Evolutionary conservation across 2,888 invertebrate genomes (phyloP).

Genomic region (Lydus trimaculatus): DNA sequence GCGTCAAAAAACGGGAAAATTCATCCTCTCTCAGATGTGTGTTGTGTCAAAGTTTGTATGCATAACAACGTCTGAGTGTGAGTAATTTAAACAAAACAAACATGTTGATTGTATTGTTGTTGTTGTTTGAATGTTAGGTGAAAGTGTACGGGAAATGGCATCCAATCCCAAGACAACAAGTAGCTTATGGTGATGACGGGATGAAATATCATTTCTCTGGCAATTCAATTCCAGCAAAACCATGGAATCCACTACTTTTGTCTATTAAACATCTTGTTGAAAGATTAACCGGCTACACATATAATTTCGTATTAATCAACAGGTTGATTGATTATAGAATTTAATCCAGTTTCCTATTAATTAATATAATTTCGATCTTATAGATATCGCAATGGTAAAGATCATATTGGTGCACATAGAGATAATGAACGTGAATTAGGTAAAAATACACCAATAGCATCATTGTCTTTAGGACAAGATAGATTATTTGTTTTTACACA

Average conservation of each 20-base stretch:
- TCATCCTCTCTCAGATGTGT: neutral
- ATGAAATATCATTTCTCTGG: slow-evolving; percentile 73
- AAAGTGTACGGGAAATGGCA: slow-evolving; percentile 73
- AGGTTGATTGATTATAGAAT: slow-evolving; percentile 63
- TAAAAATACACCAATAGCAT: slow-evolving; percentile 69
- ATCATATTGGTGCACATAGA: slow-evolving; percentile 76
- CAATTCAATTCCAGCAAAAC: slow-evolving; percentile 67
- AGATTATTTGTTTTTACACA: slow-evolving; percentile 73
- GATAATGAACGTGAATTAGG: slow-evolving; percentile 75
- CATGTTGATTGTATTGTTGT: slow-evolving; percentile 19
- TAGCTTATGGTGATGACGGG: slow-evolving; percentile 72
- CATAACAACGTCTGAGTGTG: neutral
- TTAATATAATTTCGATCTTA: slow-evolving; percentile 2
- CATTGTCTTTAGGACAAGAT: slow-evolving; percentile 71
- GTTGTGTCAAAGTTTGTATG: neutral
- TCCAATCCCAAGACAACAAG: slow-evolving; percentile 73
- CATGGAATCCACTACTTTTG: slow-evolving; percentile 67
- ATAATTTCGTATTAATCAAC: slow-evolving; percentile 74
- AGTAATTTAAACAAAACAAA: neutral
- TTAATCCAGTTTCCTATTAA: neutral
- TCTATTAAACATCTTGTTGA: slow-evolving; percentile 64
- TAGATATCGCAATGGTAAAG: slow-evolving; percentile 73
- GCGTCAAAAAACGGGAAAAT: neutral
- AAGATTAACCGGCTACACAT: slow-evolving; percentile 64
- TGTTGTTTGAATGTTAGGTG: slow-evolving; percentile 50